Percentiles rank a stretch among this genome's conserved stretches.
These are phyloP conservation scores for Parazoanthus darwini DNA, from an alignment of 92 coral and sea anemone genomes.

Conservation along the genomic window DNA sequence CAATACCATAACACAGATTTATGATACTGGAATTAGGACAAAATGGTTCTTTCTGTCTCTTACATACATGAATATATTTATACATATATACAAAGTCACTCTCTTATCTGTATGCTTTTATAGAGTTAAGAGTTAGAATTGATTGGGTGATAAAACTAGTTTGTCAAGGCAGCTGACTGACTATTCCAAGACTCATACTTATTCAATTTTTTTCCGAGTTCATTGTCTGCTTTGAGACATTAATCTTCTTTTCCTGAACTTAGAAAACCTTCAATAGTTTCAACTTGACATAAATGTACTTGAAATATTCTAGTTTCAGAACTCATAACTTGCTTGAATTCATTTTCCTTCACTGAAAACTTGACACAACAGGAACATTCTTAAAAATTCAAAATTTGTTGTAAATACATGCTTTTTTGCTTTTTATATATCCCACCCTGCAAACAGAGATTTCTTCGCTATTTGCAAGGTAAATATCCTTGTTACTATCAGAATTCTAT, in stretches of 20 bases:
- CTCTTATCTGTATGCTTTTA: background rate
- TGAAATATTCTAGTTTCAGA: background rate
- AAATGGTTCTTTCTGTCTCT: background rate
- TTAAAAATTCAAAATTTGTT: no score
- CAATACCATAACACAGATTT: background rate
- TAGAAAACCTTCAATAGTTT: no score
- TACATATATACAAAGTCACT: background rate
- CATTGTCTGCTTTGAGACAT: background rate
- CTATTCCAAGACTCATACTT: no score
- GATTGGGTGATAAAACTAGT: background rate
- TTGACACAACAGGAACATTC: background rate
- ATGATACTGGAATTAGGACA: no score
- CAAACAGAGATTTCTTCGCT: no score
- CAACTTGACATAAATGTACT: no score
- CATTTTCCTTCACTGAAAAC: background rate
- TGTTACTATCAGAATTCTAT: background rate
- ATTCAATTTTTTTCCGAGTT: no score
- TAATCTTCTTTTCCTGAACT: background rate
- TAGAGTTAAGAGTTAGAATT: background rate
- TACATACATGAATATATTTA: background rate
- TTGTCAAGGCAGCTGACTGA: background rate
- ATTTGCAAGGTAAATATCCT: background rate
- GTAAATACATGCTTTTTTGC: background rate
- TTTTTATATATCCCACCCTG: no score
- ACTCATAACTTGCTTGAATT: background rate